phyloP scores from a whole-genome alignment of 2,113 vertebrate genomes.

The Chionis minor region DNA sequence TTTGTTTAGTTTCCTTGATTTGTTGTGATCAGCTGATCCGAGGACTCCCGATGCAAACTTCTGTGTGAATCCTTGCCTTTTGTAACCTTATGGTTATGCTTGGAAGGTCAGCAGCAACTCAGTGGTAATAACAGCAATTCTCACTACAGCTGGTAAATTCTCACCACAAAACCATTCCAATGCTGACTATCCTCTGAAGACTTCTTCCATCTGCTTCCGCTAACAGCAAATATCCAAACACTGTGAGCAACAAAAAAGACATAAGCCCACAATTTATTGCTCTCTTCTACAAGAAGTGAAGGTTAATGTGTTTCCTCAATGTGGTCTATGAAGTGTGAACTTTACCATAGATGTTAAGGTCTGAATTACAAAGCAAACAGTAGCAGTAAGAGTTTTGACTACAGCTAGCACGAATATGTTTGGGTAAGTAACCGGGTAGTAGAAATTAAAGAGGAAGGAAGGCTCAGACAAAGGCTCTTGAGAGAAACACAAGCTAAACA shows the following conservation, averaged over 20 bases:
- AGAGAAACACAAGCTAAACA: background rate
- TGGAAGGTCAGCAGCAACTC: slow-evolving; percentile 40
- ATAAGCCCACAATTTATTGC: slow-evolving; percentile 1
- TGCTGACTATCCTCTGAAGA: slow-evolving; percentile 29
- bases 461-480: background rate
- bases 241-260: background rate
- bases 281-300: slow-evolving; percentile 6
- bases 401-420: background rate
- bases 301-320: background rate
- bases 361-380: slow-evolving; percentile 27
- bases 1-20: background rate
- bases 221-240: slow-evolving; percentile 29
- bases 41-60: background rate
- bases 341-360: background rate
- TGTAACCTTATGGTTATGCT: background rate
- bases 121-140: slow-evolving; percentile 16
- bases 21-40: background rate
- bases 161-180: background rate
- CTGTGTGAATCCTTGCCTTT: background rate
- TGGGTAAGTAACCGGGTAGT: background rate
- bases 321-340: slow-evolving; percentile 13
- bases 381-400: background rate
- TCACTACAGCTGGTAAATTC: slow-evolving; percentile 40
- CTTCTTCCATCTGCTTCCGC: slow-evolving; percentile 48
- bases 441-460: background rate